Evolutionary conservation across 2,888 invertebrate species (phyloP), one percentile per base, ranked within the genome.

Genomic region (Brenthis hecate): DNA sequence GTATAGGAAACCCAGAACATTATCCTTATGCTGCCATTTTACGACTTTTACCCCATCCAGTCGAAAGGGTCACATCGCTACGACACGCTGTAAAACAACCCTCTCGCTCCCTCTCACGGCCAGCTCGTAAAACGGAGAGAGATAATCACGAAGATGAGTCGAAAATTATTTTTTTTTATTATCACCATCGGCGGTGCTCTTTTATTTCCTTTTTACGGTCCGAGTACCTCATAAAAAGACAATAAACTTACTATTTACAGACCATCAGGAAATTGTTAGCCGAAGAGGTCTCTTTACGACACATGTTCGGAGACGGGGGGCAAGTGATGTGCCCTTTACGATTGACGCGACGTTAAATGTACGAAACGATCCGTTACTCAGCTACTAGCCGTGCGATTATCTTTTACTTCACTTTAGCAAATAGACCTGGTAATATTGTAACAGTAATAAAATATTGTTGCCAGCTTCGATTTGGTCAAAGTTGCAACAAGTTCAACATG

Each of bases 201-300:
- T 93, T 93, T 93, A 93, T 93, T 93, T 92, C 93, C 89, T 93
- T 93, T 93, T 93, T 93, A 93, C 91, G 92, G 91, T 91, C 92
- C 90, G 92, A 93, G 93, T 93, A 93, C 92, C 93, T 93, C 93
- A 93, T 93, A 93, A 93, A 93, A 93, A 92, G 90, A 92, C 92
- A 92, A 90, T 93, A 93, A 93, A 93, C 92, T 92, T 92, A 92
- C 92, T 93, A 93, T 93, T 93, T 93, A 93, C 92, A 93, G 93
- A 92, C 92, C 92, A 92, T 92, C 92, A 92, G 92, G 92, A 92
- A 92, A 92, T 92, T 92, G 92, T 92, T 92, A 92, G 92, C 85
- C 90, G 91, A 89, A 92, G 92, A 92, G 92, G 92, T 91, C 91
- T 88, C 92, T 92, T 92, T 91, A 92, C 92, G 92, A 91, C 91